phyloP scores from a whole-genome alignment of 1,140 invertebrate genomes.

The Camponotus pennsylvanicus region DNA sequence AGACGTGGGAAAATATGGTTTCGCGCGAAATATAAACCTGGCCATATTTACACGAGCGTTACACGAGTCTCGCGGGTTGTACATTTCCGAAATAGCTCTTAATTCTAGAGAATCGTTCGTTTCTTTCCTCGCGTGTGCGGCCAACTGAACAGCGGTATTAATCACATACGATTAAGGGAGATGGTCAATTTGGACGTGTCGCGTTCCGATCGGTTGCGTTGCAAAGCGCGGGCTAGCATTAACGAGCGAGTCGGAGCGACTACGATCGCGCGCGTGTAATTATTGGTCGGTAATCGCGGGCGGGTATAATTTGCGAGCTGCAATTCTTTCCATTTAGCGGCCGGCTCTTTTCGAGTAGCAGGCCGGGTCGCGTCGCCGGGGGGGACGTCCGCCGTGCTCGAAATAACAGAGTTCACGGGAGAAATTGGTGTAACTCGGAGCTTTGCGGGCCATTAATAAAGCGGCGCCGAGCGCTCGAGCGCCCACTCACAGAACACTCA shows the following conservation, averaged over 20 bases:
- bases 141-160: background rate
- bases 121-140: background rate
- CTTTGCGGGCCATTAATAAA: slow-evolving; percentile 74
- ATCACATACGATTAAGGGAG: slow-evolving; percentile 10
- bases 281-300: slow-evolving; percentile 45
- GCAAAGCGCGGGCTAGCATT: background rate
- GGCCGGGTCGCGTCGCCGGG: background rate
- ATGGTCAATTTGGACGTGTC: background rate
- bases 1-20: background rate
- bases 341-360: slow-evolving; percentile 7
- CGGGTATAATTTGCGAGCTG: slow-evolving; percentile 55
- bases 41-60: background rate
- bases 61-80: background rate
- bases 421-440: slow-evolving; percentile 71
- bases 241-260: background rate
- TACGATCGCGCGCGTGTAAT: slow-evolving; percentile 50
- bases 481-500: slow-evolving; percentile 52
- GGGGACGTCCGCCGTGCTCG: slow-evolving; percentile 22
- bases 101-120: background rate
- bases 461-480: slow-evolving; percentile 36
- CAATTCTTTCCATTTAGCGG: slow-evolving; percentile 27
- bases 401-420: slow-evolving; percentile 70
- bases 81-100: background rate
- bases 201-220: slow-evolving; percentile 19
- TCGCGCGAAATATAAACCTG: background rate